These are phyloP conservation scores for Dipodomys ordii DNA, from an alignment of 2,113 vertebrate species.

Conservation along the genomic window DNA sequence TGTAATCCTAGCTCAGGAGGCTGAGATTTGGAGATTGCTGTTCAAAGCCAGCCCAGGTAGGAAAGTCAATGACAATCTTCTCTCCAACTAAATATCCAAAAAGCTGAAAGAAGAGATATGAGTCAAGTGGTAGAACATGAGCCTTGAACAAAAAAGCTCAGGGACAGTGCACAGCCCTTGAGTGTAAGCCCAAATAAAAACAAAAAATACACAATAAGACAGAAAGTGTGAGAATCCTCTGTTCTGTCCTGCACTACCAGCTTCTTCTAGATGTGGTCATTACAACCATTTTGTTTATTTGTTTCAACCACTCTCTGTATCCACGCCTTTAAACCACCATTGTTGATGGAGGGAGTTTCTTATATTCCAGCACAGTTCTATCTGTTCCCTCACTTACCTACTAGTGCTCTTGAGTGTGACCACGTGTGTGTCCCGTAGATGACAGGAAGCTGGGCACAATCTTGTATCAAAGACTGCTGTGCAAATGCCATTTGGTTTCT, in stretches of 20 bases:
- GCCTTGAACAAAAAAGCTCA: too few relatives aligned
- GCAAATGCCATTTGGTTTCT: background rate
- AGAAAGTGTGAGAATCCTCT: background rate
- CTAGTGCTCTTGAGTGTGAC: background rate
- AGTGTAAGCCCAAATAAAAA: too few relatives aligned
- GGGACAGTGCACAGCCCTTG: too few relatives aligned
- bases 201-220: too few relatives aligned
- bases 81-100: too few relatives aligned
- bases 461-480: background rate
- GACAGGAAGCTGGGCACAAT: background rate
- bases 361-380: background rate
- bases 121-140: too few relatives aligned
- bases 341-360: background rate
- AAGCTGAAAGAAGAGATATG: too few relatives aligned
- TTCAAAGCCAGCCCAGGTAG: too few relatives aligned
- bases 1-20: too few relatives aligned
- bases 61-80: too few relatives aligned
- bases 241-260: background rate
- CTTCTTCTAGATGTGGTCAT: background rate
- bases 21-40: too few relatives aligned
- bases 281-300: background rate
- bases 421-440: background rate
- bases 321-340: background rate
- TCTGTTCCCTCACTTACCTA: constrained; percentile 5
- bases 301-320: background rate